Conservation (phyloP, 1,140 invertebrate species). For the Nilaparvata lugens region DNA sequence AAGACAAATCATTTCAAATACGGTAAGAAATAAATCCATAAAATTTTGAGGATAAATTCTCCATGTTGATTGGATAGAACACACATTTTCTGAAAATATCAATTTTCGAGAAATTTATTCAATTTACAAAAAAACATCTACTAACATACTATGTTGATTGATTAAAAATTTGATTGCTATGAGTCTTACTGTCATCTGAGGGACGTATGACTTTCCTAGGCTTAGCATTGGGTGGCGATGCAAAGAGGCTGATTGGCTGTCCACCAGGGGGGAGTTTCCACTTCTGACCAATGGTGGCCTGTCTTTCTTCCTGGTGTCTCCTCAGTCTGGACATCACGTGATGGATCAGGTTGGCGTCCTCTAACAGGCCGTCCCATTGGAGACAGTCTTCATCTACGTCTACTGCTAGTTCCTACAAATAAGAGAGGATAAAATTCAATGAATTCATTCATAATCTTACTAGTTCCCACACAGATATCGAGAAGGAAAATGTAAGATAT, state of each 20-base stretch:
- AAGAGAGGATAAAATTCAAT: not conserved
- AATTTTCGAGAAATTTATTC: too few species aligned
- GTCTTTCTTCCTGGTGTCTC: slow-evolving; percentile 46
- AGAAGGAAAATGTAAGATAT: too few species aligned
- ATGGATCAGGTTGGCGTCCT: slow-evolving; percentile 56
- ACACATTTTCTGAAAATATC: too few species aligned
- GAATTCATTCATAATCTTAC: too few species aligned
- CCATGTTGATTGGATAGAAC: too few species aligned
- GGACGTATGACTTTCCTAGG: slow-evolving; percentile 47
- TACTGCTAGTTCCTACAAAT: slow-evolving; percentile 51
- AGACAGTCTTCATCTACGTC: slow-evolving; percentile 54
- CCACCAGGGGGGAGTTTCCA: slow-evolving; percentile 60
- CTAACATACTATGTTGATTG: too few species aligned
- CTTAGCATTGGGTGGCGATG: slow-evolving; percentile 40
- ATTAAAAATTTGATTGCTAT: too few species aligned
- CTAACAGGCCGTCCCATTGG: slow-evolving; percentile 42
- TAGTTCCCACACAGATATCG: too few species aligned
- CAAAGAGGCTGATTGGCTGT: slow-evolving; percentile 55
- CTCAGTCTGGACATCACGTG: slow-evolving; percentile 51
- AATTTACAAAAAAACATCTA: too few species aligned
- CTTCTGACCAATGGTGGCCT: slow-evolving; percentile 47
- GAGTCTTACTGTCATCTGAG: slow-evolving; percentile 60
- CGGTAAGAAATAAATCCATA: too few species aligned
- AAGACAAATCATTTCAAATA: too few species aligned
- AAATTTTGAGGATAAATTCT: too few species aligned